Evolutionary conservation across 2,797 vertebrate genomes (phyloP).

Genomic region (Erpetoichthys calabaricus): DNA sequence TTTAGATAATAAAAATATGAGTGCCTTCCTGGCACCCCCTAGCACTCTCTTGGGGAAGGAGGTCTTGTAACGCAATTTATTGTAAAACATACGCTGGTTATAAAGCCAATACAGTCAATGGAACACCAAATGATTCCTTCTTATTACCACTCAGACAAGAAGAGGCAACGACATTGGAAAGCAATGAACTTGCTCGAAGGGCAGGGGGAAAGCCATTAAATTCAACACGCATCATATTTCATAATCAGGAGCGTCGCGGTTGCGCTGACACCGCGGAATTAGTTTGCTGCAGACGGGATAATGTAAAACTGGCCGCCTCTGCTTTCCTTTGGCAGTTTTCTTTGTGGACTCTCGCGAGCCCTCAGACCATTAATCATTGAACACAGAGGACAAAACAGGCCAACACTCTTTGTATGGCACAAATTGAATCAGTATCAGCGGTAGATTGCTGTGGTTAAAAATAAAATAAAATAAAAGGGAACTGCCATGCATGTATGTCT

Average conservation of each 20-base stretch:
- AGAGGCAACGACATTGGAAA: slow-evolving; percentile 49
- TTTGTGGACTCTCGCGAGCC: slow-evolving; percentile 33
- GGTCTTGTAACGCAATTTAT: slow-evolving; percentile 48
- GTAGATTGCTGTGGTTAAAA: slow-evolving; percentile 20
- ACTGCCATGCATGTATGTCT: slow-evolving; percentile 30
- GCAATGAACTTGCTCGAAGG: slow-evolving; percentile 50
- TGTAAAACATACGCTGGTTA: slow-evolving; percentile 51
- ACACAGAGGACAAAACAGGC: slow-evolving; percentile 36
- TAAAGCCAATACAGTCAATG: slow-evolving; percentile 23
- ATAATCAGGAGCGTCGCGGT: slow-evolving; percentile 54
- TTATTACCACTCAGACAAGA: slow-evolving; percentile 55
- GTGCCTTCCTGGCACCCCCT: slow-evolving; percentile 28
- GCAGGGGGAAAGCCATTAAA: slow-evolving; percentile 52
- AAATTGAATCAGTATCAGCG: slow-evolving; percentile 42
- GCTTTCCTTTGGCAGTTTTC: slow-evolving; percentile 45
- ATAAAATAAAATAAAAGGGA: slow-evolving; percentile 11
- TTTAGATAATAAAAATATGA: slow-evolving; percentile 22
- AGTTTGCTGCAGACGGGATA: slow-evolving; percentile 50
- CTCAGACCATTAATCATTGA: slow-evolving; percentile 47
- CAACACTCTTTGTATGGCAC: slow-evolving; percentile 36
- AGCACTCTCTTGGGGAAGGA: slow-evolving; percentile 36
- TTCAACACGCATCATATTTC: slow-evolving; percentile 59
- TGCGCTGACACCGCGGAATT: slow-evolving; percentile 48
- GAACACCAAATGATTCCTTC: slow-evolving; percentile 44
- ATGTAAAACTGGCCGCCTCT: slow-evolving; percentile 45